These are phyloP conservation scores for Dasyprocta punctata DNA, from an alignment of 2,113 vertebrate genomes.

Conservation along the genomic window DNA sequence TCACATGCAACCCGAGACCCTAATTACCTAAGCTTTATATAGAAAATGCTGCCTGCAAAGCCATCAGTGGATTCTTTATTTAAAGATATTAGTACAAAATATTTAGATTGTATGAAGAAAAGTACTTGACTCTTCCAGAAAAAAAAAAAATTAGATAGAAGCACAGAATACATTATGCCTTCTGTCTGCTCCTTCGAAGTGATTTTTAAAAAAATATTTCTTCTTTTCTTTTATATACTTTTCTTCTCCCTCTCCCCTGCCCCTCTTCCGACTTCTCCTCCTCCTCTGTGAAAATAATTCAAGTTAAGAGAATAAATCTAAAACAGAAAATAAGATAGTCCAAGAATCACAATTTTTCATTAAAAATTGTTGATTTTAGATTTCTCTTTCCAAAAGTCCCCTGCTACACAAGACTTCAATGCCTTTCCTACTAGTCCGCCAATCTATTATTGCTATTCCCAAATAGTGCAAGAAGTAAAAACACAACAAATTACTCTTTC, in stretches of 20 bases:
- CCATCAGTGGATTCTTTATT: slow-evolving; percentile 48
- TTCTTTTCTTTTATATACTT: background rate
- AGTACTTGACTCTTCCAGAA: slow-evolving; percentile 24
- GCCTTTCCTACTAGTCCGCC: background rate
- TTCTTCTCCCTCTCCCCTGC: background rate
- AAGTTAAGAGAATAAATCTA: background rate
- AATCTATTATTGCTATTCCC: background rate
- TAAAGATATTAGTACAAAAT: slow-evolving; percentile 70
- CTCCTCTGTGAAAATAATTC: background rate
- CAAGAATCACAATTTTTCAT: background rate
- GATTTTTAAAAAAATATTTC: background rate
- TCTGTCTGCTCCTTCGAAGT: background rate
- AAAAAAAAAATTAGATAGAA: background rate
- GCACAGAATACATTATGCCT: background rate
- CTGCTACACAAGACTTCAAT: background rate
- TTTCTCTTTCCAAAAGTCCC: background rate
- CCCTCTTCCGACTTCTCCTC: background rate
- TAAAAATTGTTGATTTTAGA: background rate
- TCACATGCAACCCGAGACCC: slow-evolving; percentile 58
- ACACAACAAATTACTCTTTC: background rate
- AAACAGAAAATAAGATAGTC: background rate
- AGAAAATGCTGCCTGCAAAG: slow-evolving; percentile 62
- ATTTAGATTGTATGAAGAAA: slow-evolving; percentile 56
- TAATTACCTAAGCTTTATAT: slow-evolving; percentile 73
- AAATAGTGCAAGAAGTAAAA: background rate